Evolutionary conservation across 2,888 invertebrate species (phyloP), one percentile per base, ranked within the genome.

Genomic region (Orgyia antiqua): DNA sequence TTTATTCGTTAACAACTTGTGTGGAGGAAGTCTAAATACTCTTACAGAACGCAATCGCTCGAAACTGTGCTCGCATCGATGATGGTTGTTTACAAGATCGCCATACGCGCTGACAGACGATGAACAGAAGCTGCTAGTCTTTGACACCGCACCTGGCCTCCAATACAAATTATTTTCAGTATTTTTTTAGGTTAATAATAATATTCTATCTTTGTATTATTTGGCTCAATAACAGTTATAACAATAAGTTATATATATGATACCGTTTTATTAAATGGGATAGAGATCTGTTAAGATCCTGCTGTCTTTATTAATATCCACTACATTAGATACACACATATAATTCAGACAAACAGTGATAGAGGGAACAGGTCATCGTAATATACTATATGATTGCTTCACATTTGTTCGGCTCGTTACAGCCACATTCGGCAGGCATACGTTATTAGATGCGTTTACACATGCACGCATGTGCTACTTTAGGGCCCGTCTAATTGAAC

Each of bases 401-500:
- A n/a, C n/a, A n/a, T n/a, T 33, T 29, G 24, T 44, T 39, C 34
- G 36, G 40, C 39, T 49, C 51, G 39, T 42, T 49, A 46, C 34
- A 45, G 30, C 25, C 36, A 24, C 27, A 46, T 42, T 44, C 36
- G 43, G 34, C 33, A 48, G 37, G 42, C 40, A 44, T 31, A 35
- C 35, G 42, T 58, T 65, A 67, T 71, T 67, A 68, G 70, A 58
- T 68, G 57, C 56, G 65, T 72, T 69, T 69, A 72, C 71, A 71
- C 67, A 67, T 66, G 70, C 68, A 75, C 72, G 77, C 68, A 74
- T 68, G 72, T 64, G 74, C 79, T 75, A 76, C 74, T 79, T 79
- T 75, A 64, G 74, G 75, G 71, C 58, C 65, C 74, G 59, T 83
- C 83, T 86, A 84, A 86, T 83, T 83, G 83, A 78, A 79, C 62